Percentiles rank a stretch among this genome's conserved stretches.
These are phyloP conservation scores for Salticus scenicus DNA, from an alignment of 2,888 invertebrate genomes.

Conservation along the genomic window DNA sequence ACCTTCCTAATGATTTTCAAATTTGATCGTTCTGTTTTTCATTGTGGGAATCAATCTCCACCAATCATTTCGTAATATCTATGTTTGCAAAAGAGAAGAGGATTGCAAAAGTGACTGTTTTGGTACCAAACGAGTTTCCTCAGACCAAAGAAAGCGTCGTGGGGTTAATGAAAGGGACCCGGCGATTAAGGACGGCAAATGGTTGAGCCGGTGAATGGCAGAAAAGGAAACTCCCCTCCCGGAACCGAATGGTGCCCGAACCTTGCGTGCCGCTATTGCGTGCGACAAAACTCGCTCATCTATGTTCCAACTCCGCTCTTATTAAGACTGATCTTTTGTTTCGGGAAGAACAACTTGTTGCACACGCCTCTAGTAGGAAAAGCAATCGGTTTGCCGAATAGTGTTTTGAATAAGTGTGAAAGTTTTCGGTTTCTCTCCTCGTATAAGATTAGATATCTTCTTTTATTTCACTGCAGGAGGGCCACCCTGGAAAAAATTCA, in stretches of 20 bases:
- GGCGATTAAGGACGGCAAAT: constrained; percentile 30
- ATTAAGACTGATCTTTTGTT: constrained; percentile 18
- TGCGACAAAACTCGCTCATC: not conserved
- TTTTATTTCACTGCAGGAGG: too few relatives aligned
- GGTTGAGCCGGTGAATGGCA: constrained; percentile 48
- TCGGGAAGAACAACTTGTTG: not conserved
- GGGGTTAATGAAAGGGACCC: constrained; percentile 56
- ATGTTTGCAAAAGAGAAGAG: too few relatives aligned
- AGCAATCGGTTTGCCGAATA: not conserved
- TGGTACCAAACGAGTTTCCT: constrained; percentile 23
- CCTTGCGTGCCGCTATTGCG: constrained; percentile 38
- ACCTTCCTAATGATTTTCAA: too few relatives aligned
- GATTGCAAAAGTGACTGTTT: not conserved
- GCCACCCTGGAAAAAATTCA: too few relatives aligned
- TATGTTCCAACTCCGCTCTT: not conserved
- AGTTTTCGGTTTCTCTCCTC: not conserved
- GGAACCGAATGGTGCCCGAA: constrained; percentile 33
- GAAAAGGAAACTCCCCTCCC: constrained; percentile 57
- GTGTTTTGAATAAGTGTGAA: not conserved
- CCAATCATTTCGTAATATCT: too few relatives aligned
- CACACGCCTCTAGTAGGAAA: not conserved
- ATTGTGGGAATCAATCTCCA: too few relatives aligned
- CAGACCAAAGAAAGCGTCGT: not conserved
- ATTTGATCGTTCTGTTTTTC: too few relatives aligned
- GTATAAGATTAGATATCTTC: too few relatives aligned